Evolutionary conservation across 1,140 invertebrate species (phyloP).

Genomic region (Chelonus insularis): DNA sequence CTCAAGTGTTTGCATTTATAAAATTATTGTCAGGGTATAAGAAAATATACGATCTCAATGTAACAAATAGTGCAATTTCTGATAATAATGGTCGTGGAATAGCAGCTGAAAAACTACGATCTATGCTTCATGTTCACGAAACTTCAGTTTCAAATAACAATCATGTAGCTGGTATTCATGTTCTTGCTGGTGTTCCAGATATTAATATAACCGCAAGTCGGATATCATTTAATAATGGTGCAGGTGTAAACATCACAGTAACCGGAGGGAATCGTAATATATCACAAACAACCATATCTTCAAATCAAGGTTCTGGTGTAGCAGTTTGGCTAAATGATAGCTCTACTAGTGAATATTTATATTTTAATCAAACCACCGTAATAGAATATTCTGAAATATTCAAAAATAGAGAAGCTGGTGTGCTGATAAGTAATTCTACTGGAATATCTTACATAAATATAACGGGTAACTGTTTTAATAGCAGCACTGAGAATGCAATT

Average conservation of each 20-base stretch:
- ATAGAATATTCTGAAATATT: constrained; percentile 86
- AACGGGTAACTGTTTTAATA: constrained; percentile 82
- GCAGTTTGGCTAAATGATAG: constrained; percentile 89
- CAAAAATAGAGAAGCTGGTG: constrained; percentile 80
- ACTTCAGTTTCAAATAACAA: constrained; percentile 84
- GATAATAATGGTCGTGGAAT: constrained; percentile 94
- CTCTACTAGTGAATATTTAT: constrained; percentile 69
- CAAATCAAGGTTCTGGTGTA: constrained; percentile 82
- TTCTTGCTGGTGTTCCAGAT: constrained; percentile 84
- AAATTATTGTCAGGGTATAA: constrained; percentile 74
- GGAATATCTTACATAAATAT: constrained; percentile 79
- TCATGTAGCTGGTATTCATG: constrained; percentile 85
- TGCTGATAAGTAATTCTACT: constrained; percentile 81
- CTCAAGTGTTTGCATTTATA: constrained; percentile 73
- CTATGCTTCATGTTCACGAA: constrained; percentile 77
- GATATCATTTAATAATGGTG: constrained; percentile 89
- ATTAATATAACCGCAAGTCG: constrained; percentile 89
- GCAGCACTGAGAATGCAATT: constrained; percentile 73
- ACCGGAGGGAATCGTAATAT: constrained; percentile 89
- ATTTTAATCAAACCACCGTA: constrained; percentile 80
- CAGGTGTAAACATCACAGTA: constrained; percentile 88
- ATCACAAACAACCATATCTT: constrained; percentile 77
- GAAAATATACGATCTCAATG: constrained; percentile 85
- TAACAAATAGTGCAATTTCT: constrained; percentile 80
- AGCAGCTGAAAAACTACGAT: constrained; percentile 80